Percentiles rank a stretch among this genome's conserved stretches.
These are phyloP conservation scores for Ceratoteleas bidentatus DNA, from an alignment of 1,140 invertebrate genomes.

Conservation along the genomic window DNA sequence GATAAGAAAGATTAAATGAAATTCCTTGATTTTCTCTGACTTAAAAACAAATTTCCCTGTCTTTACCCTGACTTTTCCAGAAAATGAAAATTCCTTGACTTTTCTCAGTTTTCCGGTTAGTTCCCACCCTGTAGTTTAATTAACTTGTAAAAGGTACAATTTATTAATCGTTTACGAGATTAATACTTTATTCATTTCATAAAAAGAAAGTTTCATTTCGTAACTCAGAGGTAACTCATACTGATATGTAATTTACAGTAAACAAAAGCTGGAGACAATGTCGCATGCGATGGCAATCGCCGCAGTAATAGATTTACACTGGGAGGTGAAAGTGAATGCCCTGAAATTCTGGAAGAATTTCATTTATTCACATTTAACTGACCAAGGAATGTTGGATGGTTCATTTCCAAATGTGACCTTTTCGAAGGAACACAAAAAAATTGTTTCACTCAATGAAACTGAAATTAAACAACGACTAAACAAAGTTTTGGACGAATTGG, in stretches of 20 bases:
- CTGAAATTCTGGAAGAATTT: constrained; percentile 87
- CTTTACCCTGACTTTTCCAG: too few species aligned
- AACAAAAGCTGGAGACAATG: constrained; percentile 72
- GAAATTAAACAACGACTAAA: constrained; percentile 86
- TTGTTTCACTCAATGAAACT: constrained; percentile 85
- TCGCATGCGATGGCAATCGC: constrained; percentile 83
- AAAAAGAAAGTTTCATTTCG: too few species aligned
- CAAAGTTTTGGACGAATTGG: constrained; percentile 85
- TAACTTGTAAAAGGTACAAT: too few species aligned
- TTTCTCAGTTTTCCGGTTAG: too few species aligned
- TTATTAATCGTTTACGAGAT: too few species aligned
- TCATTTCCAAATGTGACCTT: constrained; percentile 89
- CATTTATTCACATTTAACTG: constrained; percentile 84
- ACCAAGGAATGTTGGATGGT: constrained; percentile 91
- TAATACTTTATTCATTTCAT: too few species aligned
- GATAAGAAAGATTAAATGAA: too few species aligned
- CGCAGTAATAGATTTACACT: constrained; percentile 87
- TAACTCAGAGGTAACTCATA: too few species aligned
- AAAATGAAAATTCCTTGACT: too few species aligned
- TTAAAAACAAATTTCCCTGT: too few species aligned
- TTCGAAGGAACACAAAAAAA: constrained; percentile 88
- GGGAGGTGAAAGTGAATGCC: constrained; percentile 88
- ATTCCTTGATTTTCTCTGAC: too few species aligned
- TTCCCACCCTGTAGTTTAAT: too few species aligned
- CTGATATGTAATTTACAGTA: constrained; percentile 70